Conservation (phyloP, 1,140 invertebrate species). For the Formica exsecta region DNA sequence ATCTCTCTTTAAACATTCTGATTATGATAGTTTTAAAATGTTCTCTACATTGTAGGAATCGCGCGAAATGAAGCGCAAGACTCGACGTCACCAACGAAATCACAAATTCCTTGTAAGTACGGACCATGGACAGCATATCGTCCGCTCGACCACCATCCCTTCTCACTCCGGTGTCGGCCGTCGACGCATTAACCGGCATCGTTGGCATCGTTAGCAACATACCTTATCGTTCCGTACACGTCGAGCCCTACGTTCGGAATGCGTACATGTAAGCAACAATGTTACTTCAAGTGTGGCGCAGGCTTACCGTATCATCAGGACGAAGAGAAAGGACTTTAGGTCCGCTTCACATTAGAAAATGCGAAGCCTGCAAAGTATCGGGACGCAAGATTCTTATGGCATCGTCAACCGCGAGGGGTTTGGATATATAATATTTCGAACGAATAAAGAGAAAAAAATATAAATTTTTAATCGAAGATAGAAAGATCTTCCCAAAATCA, state of each 20-base stretch:
- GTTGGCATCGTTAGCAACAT: slow-evolving; percentile 82
- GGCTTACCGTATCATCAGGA: slow-evolving; percentile 15
- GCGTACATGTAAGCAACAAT: slow-evolving; percentile 74
- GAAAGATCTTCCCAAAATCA: neutral
- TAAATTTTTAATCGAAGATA: neutral
- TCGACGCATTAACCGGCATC: slow-evolving; percentile 79
- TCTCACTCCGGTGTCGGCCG: slow-evolving; percentile 57
- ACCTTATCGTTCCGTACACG: slow-evolving; percentile 80
- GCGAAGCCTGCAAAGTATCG: neutral
- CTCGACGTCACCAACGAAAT: slow-evolving; percentile 70
- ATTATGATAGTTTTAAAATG: slow-evolving; percentile 57
- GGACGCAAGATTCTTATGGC: neutral
- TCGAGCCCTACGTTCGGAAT: slow-evolving; percentile 74
- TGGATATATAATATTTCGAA: neutral
- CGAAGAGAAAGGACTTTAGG: neutral
- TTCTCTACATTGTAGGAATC: slow-evolving; percentile 13
- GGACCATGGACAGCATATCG: slow-evolving; percentile 67
- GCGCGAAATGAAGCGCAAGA: neutral
- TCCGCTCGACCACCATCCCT: slow-evolving; percentile 44
- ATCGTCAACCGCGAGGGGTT: neutral
- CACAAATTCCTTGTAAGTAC: slow-evolving; percentile 81
- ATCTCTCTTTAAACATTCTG: neutral
- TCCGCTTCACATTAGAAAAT: neutral
- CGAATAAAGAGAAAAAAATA: neutral
- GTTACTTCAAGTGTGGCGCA: slow-evolving; percentile 61